Conservation (phyloP, 2,113 vertebrate genomes). For the Emydura subglobosa region DNA sequence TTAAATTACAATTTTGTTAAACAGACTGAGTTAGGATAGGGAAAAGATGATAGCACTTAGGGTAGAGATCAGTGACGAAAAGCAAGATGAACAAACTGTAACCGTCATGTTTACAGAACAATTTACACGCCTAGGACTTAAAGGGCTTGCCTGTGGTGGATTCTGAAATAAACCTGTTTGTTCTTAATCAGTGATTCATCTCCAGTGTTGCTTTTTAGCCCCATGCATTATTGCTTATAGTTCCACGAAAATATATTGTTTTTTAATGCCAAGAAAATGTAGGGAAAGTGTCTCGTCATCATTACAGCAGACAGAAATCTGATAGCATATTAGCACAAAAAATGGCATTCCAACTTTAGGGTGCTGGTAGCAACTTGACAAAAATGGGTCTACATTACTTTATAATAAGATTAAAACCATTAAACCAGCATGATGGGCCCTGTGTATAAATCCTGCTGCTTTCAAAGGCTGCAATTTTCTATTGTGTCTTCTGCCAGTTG, state of each 20-base stretch:
- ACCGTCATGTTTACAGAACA: not conserved
- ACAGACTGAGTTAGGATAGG: rapidly evolving
- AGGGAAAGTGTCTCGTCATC: not conserved
- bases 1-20: not conserved
- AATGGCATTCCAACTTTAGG: not conserved
- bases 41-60: not conserved
- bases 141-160: not conserved
- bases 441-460: not conserved
- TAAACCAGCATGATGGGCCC: not conserved
- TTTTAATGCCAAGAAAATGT: not conserved
- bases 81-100: not conserved
- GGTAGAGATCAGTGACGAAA: not conserved
- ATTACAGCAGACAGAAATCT: not conserved
- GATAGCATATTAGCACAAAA: not conserved
- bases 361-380: constrained; percentile 20
- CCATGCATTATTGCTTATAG: not conserved
- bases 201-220: not conserved
- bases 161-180: not conserved
- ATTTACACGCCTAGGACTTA: not conserved
- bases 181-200: not conserved
- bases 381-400: not conserved
- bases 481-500: not conserved
- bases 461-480: not conserved
- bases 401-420: constrained; percentile 17
- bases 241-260: not conserved